Conservation (phyloP, 2,888 invertebrate genomes). For the Andrena bucephala region DNA sequence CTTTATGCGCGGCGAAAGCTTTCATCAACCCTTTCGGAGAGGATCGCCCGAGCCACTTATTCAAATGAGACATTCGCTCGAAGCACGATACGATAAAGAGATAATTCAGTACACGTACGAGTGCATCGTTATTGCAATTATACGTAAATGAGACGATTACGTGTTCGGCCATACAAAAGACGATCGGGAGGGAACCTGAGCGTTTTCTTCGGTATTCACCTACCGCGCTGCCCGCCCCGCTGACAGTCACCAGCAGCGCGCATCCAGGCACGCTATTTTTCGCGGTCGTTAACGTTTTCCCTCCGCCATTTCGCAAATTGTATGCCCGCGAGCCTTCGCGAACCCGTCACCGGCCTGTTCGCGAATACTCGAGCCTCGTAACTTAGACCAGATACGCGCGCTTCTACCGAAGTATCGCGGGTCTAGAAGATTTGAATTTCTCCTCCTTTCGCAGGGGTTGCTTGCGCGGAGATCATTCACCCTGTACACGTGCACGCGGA, state of each 20-base stretch:
- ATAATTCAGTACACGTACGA: slow-evolving; percentile 73
- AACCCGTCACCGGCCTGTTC: slow-evolving; percentile 18
- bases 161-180: slow-evolving; percentile 70
- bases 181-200: slow-evolving; percentile 52
- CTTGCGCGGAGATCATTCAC: slow-evolving; percentile 75
- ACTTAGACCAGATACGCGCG: slow-evolving; percentile 49
- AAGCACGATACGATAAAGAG: slow-evolving; percentile 68
- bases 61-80: slow-evolving; percentile 65
- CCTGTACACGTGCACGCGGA: slow-evolving; percentile 78
- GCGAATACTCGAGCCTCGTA: slow-evolving; percentile 35
- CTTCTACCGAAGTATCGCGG: slow-evolving; percentile 28
- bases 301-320: slow-evolving; percentile 45
- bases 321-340: slow-evolving; percentile 13
- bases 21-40: slow-evolving; percentile 62
- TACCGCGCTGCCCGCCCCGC: slow-evolving; percentile 18
- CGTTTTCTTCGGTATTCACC: slow-evolving; percentile 40
- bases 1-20: slow-evolving; percentile 58
- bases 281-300: slow-evolving; percentile 43
- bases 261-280: slow-evolving; percentile 15
- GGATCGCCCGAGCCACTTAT: slow-evolving; percentile 61
- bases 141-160: slow-evolving; percentile 73
- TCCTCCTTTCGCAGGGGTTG: slow-evolving; percentile 67
- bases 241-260: neutral
- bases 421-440: slow-evolving; percentile 72
- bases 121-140: slow-evolving; percentile 72